These are phyloP conservation scores for Phaethon lepturus DNA, from an alignment of 2,113 vertebrate genomes.

Conservation along the genomic window DNA sequence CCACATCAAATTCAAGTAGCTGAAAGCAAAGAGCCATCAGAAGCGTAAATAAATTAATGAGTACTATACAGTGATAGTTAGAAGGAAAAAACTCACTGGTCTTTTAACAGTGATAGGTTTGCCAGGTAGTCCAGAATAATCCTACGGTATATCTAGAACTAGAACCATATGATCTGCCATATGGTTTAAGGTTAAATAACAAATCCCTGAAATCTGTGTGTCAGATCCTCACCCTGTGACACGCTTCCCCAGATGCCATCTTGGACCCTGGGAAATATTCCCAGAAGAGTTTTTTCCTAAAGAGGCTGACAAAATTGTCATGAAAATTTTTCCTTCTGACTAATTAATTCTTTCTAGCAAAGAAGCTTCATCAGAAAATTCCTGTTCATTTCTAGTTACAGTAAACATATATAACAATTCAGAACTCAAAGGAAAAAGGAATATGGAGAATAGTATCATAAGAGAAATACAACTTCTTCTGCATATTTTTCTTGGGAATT, in stretches of 20 bases:
- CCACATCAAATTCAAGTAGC: background rate
- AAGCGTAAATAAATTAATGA: background rate
- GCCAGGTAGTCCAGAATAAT: background rate
- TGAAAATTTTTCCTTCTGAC: background rate
- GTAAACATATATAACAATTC: background rate
- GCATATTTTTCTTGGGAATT: background rate
- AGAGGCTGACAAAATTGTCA: background rate
- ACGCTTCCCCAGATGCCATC: background rate
- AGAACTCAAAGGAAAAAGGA: background rate
- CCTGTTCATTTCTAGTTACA: background rate
- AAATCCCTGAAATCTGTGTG: background rate
- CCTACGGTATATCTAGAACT: background rate
- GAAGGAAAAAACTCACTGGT: background rate
- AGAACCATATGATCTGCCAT: background rate
- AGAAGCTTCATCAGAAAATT: background rate
- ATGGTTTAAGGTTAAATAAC: background rate
- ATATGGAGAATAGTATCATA: background rate
- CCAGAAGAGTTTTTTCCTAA: background rate
- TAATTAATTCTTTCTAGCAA: background rate
- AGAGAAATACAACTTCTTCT: background rate
- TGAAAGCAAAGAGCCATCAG: background rate
- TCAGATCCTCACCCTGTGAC: background rate
- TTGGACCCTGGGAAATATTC: background rate
- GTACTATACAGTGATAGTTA: background rate
- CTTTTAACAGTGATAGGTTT: background rate